Conservation (phyloP, 2,113 vertebrate species). For the Geococcyx californianus region DNA sequence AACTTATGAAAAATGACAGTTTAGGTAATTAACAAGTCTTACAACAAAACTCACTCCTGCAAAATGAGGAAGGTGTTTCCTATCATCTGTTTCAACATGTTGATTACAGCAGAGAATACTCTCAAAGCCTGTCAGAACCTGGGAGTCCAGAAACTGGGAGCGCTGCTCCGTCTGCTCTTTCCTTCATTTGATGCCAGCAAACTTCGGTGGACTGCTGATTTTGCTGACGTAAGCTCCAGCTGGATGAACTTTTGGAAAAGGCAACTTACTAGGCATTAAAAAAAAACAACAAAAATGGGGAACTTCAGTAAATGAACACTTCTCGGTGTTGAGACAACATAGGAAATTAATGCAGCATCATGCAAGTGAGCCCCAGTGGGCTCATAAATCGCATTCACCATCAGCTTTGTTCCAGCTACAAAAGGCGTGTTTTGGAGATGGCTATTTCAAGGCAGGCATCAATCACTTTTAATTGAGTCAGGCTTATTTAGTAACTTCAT, state of each 20-base stretch:
- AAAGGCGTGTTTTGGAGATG: neutral
- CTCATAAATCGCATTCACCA: neutral
- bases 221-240: neutral
- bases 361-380: neutral
- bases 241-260: neutral
- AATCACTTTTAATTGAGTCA: neutral
- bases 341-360: neutral
- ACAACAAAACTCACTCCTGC: neutral
- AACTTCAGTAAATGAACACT: neutral
- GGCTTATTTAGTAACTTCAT: neutral
- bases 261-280: neutral
- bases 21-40: neutral
- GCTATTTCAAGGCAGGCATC: neutral
- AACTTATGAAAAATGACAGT: neutral
- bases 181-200: neutral
- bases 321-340: fast-evolving
- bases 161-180: fast-evolving
- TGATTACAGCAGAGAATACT: neutral
- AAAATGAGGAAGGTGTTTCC: neutral
- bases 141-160: neutral
- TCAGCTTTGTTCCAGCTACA: neutral
- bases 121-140: neutral
- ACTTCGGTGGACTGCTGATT: neutral
- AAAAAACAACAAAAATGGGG: fast-evolving
- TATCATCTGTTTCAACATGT: neutral